Percentiles rank a stretch among this genome's conserved stretches.
phyloP scores from a whole-genome alignment of 2,113 vertebrate genomes.

The Mustelus asterias region DNA sequence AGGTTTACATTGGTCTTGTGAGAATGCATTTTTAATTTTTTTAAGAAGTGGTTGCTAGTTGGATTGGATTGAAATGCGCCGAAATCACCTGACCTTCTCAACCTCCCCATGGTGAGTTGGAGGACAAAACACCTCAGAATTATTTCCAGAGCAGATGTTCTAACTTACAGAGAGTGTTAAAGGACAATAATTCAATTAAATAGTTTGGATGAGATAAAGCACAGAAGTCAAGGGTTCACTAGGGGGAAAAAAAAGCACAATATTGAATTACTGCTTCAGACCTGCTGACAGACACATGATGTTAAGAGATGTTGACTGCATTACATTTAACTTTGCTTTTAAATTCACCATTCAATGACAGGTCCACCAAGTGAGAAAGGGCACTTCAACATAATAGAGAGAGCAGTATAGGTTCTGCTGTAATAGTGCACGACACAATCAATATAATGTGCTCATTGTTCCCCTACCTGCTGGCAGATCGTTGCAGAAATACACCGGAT shows the following conservation, averaged over 20 bases:
- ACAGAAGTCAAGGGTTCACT: not conserved
- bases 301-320: not conserved
- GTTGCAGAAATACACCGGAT: not conserved
- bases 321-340: not conserved
- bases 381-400: not conserved
- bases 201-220: not conserved
- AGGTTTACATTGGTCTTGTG: not conserved
- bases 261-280: slow-evolving; percentile 6
- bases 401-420: not conserved
- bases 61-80: not conserved
- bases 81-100: not conserved
- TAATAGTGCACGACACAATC: not conserved
- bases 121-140: not conserved
- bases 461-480: not conserved
- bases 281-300: not conserved
- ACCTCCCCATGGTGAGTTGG: not conserved
- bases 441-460: not conserved
- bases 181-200: slow-evolving; percentile 20
- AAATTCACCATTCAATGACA: not conserved
- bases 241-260: not conserved
- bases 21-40: not conserved
- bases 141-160: not conserved
- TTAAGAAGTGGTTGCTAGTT: not conserved
- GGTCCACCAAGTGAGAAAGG: not conserved
- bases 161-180: not conserved